Conservation (phyloP, 2,113 vertebrate genomes). For the Callipepla californica region DNA sequence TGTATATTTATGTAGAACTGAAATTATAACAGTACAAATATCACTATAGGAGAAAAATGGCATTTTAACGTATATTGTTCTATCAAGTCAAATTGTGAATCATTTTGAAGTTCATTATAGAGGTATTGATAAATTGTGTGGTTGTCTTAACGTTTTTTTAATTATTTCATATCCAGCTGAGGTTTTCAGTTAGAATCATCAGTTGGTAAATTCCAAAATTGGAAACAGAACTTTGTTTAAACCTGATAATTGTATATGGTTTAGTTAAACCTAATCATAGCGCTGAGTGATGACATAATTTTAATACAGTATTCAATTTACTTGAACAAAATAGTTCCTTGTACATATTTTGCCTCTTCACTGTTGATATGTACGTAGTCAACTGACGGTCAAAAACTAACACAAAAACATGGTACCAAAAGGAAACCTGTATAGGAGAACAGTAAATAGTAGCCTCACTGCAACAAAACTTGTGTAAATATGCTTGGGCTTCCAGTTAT, state of each 20-base stretch:
- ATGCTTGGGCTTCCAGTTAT: conserved; percentile 99
- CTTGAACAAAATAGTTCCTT: conserved; percentile 89
- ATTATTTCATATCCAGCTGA: conserved; percentile 90
- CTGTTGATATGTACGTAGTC: conserved; percentile 97
- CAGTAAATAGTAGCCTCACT: conserved; percentile 87
- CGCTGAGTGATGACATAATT: conserved; percentile 90
- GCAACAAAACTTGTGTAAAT: conserved; percentile 92
- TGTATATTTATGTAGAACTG: conserved; percentile 87
- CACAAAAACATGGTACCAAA: conserved; percentile 90
- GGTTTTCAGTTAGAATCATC: conserved; percentile 85
- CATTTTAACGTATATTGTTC: conserved; percentile 85
- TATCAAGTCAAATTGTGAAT: conserved; percentile 92
- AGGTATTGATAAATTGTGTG: conserved; percentile 95
- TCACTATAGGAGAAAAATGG: conserved; percentile 82
- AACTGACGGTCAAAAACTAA: conserved; percentile 78
- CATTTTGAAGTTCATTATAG: conserved; percentile 98
- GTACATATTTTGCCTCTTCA: conserved; percentile 98
- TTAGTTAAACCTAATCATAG: conserved; percentile 88
- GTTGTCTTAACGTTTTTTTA: conserved; percentile 97
- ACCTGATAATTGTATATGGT: conserved; percentile 86
- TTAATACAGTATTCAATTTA: conserved; percentile 95
- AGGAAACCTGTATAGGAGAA: conserved; percentile 85
- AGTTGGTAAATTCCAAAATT: conserved; percentile 83
- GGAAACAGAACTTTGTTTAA: conserved; percentile 84
- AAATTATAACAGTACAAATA: conserved; percentile 82